Evolutionary conservation across 2,113 vertebrate species (phyloP).

Genomic region (Aptenodytes patagonicus): DNA sequence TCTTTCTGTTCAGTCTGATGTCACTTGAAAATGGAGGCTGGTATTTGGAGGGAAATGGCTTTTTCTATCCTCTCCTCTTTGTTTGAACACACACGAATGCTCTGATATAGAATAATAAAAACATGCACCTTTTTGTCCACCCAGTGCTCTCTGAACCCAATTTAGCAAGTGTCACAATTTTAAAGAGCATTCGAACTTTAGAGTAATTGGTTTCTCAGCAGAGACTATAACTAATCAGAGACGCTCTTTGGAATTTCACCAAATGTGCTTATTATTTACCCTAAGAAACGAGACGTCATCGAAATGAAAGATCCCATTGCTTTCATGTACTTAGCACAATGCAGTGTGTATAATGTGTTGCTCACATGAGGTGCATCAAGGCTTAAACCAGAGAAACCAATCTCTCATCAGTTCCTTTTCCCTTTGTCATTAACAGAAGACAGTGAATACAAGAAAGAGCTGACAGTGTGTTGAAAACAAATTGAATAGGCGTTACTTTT

Average conservation of each 20-base stretch:
- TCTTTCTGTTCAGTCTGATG: neutral
- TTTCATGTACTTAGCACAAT: neutral
- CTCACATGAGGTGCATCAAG: neutral
- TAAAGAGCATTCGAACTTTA: neutral
- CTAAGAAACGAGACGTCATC: rapidly evolving
- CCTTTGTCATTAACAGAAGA: neutral
- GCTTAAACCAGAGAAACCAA: neutral
- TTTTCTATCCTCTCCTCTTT: neutral
- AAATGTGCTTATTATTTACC: constrained; percentile 23
- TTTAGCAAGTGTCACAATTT: neutral
- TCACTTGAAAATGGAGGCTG: neutral
- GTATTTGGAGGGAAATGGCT: neutral
- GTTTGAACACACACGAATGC: neutral
- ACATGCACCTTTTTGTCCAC: neutral
- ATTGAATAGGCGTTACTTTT: neutral
- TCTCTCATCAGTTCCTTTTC: neutral
- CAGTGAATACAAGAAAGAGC: neutral
- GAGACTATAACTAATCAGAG: neutral
- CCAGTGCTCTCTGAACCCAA: constrained; percentile 18
- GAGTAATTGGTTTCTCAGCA: constrained; percentile 44
- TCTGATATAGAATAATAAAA: neutral
- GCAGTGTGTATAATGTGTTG: neutral
- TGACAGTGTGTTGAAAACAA: neutral
- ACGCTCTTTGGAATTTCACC: neutral
- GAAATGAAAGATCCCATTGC: neutral